phyloP scores from a whole-genome alignment of 1,140 invertebrate genomes.

The Drosophila repleta region DNA sequence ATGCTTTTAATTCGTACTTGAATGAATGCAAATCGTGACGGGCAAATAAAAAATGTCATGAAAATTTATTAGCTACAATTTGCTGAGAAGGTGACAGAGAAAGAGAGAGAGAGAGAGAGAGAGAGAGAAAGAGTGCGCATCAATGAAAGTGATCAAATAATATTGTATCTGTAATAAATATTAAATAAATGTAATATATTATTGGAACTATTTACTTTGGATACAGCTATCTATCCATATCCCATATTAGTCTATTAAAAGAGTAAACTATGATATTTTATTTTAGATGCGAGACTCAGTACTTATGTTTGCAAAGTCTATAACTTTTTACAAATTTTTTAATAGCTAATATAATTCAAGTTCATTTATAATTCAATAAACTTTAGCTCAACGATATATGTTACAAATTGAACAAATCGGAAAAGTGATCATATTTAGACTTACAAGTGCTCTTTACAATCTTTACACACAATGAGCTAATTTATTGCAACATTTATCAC shows the following conservation, averaged over 20 bases:
- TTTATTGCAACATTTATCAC: constrained; percentile 32
- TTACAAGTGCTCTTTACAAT: constrained; percentile 18
- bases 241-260: too few species aligned
- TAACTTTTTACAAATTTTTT: too few species aligned
- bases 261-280: too few species aligned
- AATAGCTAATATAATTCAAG: background rate
- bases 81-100: constrained; percentile 40
- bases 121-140: too few species aligned
- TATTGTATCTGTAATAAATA: background rate
- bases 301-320: too few species aligned
- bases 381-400: background rate
- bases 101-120: background rate
- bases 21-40: constrained; percentile 66
- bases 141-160: background rate
- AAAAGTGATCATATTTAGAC: background rate
- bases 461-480: constrained; percentile 13
- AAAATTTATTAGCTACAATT: constrained; percentile 71
- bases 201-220: too few species aligned
- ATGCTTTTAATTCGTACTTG: constrained; percentile 69
- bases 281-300: too few species aligned
- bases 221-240: too few species aligned
- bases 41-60: constrained; percentile 38
- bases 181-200: background rate
- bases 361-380: background rate
- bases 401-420: constrained; percentile 2